Conservation (phyloP, 2,113 vertebrate species). For the Oreochromis niloticus region DNA sequence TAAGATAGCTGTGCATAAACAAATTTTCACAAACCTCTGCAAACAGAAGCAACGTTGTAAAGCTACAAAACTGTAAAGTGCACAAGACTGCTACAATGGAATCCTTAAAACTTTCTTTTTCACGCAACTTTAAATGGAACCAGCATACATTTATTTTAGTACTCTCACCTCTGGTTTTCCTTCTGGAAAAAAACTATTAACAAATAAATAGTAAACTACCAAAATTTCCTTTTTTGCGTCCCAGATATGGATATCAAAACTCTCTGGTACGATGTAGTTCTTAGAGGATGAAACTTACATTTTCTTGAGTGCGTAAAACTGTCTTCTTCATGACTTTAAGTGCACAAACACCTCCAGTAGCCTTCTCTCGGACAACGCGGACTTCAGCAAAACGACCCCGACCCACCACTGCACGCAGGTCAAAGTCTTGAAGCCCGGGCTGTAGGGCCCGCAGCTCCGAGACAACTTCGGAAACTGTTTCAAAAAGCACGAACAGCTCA, state of each 20-base stretch:
- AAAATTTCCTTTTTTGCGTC: not conserved
- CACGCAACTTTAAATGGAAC: not conserved
- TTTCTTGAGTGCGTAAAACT: conserved; percentile 75
- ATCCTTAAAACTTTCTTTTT: not conserved
- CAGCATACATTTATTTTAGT: not conserved
- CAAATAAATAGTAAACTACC: not conserved
- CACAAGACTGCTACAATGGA: not conserved
- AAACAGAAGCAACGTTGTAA: not conserved
- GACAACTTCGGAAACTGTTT: conserved; percentile 82
- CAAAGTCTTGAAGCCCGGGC: conserved; percentile 83
- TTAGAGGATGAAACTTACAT: conserved; percentile 69
- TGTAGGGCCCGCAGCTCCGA: conserved; percentile 83
- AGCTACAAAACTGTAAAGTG: not conserved
- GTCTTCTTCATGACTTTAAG: conserved; percentile 94
- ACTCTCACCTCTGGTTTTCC: not conserved
- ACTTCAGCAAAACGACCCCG: conserved; percentile 88
- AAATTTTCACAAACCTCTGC: not conserved
- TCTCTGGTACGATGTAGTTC: not conserved
- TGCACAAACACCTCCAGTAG: conserved; percentile 86
- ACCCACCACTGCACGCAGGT: conserved; percentile 81
- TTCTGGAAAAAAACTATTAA: not conserved
- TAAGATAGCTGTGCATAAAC: not conserved
- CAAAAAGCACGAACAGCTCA: not conserved
- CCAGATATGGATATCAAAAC: not conserved
- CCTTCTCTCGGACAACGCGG: conserved; percentile 85